phyloP scores from a whole-genome alignment of 2,113 vertebrate genomes.

The Urocitellus parryii region DNA sequence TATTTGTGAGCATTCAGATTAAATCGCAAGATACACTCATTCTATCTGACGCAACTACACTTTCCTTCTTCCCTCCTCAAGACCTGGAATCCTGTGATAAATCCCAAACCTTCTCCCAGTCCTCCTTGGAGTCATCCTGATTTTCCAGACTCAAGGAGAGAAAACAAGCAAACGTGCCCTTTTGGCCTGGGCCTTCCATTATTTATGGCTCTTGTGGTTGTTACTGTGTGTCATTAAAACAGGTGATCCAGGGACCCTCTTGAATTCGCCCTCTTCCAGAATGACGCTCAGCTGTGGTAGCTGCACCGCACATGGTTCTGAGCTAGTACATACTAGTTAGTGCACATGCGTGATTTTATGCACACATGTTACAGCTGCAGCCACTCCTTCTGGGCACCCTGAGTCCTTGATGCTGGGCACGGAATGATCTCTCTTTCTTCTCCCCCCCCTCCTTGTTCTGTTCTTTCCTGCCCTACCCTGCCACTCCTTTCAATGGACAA shows the following conservation, averaged over 20 bases:
- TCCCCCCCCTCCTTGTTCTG: not conserved
- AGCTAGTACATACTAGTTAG: not conserved
- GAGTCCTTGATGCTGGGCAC: not conserved
- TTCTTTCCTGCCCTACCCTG: not conserved
- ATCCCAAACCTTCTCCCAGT: too few relatives aligned
- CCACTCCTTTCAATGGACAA: not conserved
- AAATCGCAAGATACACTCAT: not conserved
- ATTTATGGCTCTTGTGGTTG: not conserved
- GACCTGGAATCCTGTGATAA: not conserved
- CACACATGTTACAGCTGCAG: not conserved
- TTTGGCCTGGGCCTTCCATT: not conserved
- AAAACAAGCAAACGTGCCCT: not conserved
- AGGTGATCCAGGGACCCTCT: not conserved
- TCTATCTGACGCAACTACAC: not conserved
- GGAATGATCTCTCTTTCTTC: not conserved
- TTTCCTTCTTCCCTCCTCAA: not conserved
- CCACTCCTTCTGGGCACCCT: not conserved
- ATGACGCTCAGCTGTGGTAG: not conserved
- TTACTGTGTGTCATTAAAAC: not conserved
- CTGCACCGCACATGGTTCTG: not conserved
- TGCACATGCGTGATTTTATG: too few relatives aligned
- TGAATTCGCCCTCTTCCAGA: not conserved
- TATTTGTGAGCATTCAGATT: slow-evolving; percentile 2
- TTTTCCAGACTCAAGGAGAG: slow-evolving; percentile 12
- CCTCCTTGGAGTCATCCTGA: not conserved